Conservation (phyloP, 1,140 invertebrate species). For the Acromyrmex charruanus region DNA sequence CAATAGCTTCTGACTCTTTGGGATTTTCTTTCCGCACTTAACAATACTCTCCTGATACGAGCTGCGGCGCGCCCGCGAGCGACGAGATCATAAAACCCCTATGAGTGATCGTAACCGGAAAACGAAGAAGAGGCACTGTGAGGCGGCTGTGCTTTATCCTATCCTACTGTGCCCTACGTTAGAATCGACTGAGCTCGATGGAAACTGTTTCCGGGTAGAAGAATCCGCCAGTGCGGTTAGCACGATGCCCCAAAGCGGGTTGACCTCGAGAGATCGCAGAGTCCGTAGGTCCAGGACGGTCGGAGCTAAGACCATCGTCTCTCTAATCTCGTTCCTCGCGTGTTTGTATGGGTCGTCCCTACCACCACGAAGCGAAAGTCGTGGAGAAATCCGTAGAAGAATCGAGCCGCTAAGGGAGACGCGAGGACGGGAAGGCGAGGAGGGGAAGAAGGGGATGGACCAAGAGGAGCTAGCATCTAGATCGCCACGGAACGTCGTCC, state of each 20-base stretch:
- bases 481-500: conserved; percentile 69
- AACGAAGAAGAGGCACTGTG: conserved; percentile 63
- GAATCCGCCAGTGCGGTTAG: conserved; percentile 80
- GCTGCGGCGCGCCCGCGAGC: conserved; percentile 56
- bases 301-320: conserved; percentile 75
- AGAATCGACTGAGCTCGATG: conserved; percentile 70
- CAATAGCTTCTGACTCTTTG: conserved; percentile 33
- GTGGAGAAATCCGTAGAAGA: conserved; percentile 49
- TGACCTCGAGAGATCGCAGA: conserved; percentile 81
- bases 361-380: conserved; percentile 48
- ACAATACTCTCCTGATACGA: conserved; percentile 62
- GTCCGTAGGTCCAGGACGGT: conserved; percentile 70
- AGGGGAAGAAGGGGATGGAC: conserved; percentile 14
- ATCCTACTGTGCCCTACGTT: conserved; percentile 51
- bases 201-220: conserved; percentile 84
- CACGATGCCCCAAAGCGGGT: conserved; percentile 86
- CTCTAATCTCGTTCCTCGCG: conserved; percentile 69
- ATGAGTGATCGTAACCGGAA: conserved; percentile 74
- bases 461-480: conserved; percentile 74
- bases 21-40: conserved; percentile 43
- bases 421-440: background rate
- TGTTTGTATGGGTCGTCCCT: conserved; percentile 34
- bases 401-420: conserved; percentile 48
- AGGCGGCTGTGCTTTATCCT: conserved; percentile 54
- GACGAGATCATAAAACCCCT: conserved; percentile 74